A percentile compares a stretch with the other conserved stretches of the same genome.
Evolutionary conservation across 2,888 invertebrate species (phyloP).

Genomic region (Stegophylla sp.): DNA sequence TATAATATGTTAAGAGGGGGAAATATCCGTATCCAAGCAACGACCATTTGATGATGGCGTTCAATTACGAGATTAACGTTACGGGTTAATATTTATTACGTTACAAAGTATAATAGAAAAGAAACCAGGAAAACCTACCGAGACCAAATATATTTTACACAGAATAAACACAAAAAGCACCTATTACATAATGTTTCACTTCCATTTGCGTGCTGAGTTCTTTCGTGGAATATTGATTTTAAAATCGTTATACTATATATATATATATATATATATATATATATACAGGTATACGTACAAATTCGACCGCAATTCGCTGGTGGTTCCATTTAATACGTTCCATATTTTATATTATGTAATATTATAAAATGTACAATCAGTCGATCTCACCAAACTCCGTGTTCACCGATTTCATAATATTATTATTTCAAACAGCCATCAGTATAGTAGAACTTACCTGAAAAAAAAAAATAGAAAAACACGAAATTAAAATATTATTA

Average conservation of each 20-base stretch:
- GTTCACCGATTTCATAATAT: background rate
- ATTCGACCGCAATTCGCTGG: too few species aligned
- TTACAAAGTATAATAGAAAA: background rate
- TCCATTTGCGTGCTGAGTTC: too few species aligned
- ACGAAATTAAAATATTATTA: too few species aligned
- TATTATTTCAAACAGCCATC: background rate
- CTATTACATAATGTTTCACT: too few species aligned
- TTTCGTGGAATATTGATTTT: too few species aligned
- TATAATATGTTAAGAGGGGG: background rate
- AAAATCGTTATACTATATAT: too few species aligned
- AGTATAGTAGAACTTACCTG: background rate
- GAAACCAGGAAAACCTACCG: background rate
- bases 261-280: too few species aligned
- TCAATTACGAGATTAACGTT: conserved; percentile 32
- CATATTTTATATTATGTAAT: background rate
- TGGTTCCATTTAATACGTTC: too few species aligned
- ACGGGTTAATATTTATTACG: background rate
- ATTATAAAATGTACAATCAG: background rate
- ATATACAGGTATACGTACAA: too few species aligned
- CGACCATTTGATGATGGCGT: background rate
- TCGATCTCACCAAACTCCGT: background rate
- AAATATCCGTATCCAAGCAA: conserved; percentile 10
- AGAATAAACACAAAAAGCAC: too few species aligned
- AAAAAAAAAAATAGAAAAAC: background rate
- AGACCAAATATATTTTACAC: background rate